Conservation (phyloP, 2,797 vertebrate genomes). For the Enteromius unitaeniatus region DNA sequence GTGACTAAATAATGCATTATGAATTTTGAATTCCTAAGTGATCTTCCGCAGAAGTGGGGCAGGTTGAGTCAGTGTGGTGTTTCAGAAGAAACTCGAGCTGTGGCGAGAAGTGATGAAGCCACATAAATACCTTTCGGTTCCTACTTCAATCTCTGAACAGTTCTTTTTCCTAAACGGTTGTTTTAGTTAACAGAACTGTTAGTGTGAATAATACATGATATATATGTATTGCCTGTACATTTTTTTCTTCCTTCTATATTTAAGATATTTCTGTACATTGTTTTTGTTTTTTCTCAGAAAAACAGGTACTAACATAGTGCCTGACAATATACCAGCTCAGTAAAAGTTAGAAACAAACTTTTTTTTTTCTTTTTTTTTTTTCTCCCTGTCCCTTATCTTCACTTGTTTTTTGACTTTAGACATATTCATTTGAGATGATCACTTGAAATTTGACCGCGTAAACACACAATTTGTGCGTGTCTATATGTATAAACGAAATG, state of each 20-base stretch:
- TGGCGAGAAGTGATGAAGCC: conserved; percentile 36
- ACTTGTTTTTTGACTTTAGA: too few species aligned
- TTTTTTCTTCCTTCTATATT: neutral
- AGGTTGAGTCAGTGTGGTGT: conserved; percentile 22
- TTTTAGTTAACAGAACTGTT: neutral
- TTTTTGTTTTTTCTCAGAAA: too few species aligned
- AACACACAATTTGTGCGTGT: too few species aligned
- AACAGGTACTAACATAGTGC: too few species aligned
- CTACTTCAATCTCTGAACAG: neutral
- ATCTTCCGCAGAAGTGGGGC: conserved; percentile 27
- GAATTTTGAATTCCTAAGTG: conserved; percentile 25
- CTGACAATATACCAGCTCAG: too few species aligned
- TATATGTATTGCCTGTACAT: neutral
- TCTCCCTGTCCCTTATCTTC: too few species aligned
- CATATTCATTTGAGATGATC: too few species aligned
- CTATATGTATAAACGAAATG: too few species aligned
- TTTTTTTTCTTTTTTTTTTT: too few species aligned
- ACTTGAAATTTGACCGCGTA: neutral
- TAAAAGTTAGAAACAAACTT: too few species aligned
- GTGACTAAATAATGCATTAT: conserved; percentile 20
- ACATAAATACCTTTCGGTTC: neutral
- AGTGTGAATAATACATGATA: neutral
- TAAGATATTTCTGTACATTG: neutral
- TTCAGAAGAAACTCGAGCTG: conserved; percentile 31
- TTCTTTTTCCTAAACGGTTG: neutral